Base-by-base conservation (phyloP, 1,140 invertebrate genomes). In the Brachionus asplanchnoidis region DNA sequence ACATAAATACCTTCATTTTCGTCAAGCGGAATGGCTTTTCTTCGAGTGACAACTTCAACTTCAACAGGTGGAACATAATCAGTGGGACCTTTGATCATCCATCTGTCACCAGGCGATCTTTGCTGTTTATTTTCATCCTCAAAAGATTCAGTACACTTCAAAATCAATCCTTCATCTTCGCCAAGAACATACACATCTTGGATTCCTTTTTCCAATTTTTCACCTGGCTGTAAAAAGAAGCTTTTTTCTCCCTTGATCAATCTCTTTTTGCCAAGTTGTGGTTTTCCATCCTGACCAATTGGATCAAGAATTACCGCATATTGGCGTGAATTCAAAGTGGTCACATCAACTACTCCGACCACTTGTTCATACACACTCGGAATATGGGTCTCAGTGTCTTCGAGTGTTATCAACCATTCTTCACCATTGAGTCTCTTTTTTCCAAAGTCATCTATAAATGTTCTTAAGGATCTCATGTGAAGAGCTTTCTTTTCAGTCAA, bases 1-100 rank as follows among this genome's bases (percentile, higher is more conserved):
- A 92, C 90, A 87, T 92, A 92, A 83, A 92, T 91, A 42, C 91
- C 91, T 87, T 92, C 91, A 87, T 91, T 92, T 77, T 91, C 90
- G 87, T 92, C 91, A 66, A 92, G 86, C 66, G 91, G 90, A 50
- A 92, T 91, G 17, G 91, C 89, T 70, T 88, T 86, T 84, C 90
- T 85, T 85, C 90, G 88, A 56, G 88, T 87, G 1, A 91, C 86
- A 28, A 92, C 90, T 85, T 92, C 91, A 7, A 91, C 90, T 86
- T 91, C 89, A 20, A 90, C 89, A 20, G 90, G 88, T 40, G 91
- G 91, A 9, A 91, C 90, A 87, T 91, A 92, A 85, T 92, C 91
- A 42, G 86, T 86, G 4, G 91, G 91, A 17, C 91, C 91, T 14
- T 88, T 85, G 77, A 92, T 90, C 90, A 92, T 91, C 91, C 91